Conservation (phyloP, 2,113 vertebrate species). For the Hymenochirus boettgeri region DNA sequence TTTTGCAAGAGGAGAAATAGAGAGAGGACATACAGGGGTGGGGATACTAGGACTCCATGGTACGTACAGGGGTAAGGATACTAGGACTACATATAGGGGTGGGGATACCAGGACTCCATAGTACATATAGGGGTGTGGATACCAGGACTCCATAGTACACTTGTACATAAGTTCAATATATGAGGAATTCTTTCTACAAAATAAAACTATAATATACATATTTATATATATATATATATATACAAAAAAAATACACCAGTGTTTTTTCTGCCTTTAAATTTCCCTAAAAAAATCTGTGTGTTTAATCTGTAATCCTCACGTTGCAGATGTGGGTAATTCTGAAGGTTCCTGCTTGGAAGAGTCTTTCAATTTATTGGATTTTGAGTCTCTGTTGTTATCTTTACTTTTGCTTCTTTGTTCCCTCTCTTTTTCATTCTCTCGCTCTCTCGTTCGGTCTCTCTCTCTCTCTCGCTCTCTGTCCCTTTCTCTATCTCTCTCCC, state of each 20-base stretch:
- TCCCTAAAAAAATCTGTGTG: constrained; percentile 18
- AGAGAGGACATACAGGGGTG: constrained; percentile 58
- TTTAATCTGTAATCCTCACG: background rate
- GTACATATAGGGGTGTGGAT: no score
- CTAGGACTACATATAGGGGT: no score
- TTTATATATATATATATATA: constrained; percentile 38
- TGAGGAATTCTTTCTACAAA: constrained; percentile 5
- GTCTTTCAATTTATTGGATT: constrained; percentile 66
- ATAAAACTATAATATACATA: constrained; percentile 12
- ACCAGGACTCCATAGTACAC: background rate
- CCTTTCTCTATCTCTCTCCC: constrained; percentile 57
- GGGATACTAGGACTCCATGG: background rate
- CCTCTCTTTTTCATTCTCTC: constrained; percentile 66
- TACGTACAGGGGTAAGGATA: background rate
- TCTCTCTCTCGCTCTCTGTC: constrained; percentile 62
- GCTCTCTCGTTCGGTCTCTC: constrained; percentile 58
- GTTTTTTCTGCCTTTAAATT: constrained; percentile 40
- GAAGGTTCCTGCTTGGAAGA: constrained; percentile 57
- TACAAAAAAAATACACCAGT: constrained; percentile 59
- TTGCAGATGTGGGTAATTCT: constrained; percentile 45
- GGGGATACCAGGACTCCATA: no score
- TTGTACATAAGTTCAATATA: background rate
- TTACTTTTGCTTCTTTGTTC: constrained; percentile 69
- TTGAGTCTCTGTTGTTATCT: constrained; percentile 70
- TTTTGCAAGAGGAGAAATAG: constrained; percentile 60